Evolutionary conservation across 1,140 invertebrate genomes (phyloP), one percentile per base, ranked within the genome.

Genomic region (Drosophila bipectinata): DNA sequence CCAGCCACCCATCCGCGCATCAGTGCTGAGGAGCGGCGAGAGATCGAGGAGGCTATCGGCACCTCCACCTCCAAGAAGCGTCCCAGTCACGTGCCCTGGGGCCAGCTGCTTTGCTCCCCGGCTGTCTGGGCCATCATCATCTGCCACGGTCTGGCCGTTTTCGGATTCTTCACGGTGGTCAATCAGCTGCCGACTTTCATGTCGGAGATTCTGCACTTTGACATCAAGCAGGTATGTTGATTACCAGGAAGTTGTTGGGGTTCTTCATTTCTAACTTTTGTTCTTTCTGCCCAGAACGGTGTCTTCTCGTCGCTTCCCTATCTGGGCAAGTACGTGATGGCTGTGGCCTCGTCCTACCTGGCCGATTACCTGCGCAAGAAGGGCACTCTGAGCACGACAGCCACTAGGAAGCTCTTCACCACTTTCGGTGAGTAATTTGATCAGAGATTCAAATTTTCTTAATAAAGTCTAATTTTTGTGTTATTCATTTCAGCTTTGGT

Each of bases 111-210:
- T 5, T 95, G 94, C 1, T 98, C 97, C 0, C 82, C 93, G 1
- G 96, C 97, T 0, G 97, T 99, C 3, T 98, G 97, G 97, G 97
- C 98, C 2, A 97, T 99, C 84, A 94, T 98, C 55, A 92, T 98
- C 15, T 97, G 97, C 0, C 98, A 99, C 90, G 96, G 95, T 34
- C 95, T 96, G 57, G 97, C 97, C 66, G 98, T 99, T 63, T 99
- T 98, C 93, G 97, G 97, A 0, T 98, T 98, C 92, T 99, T 99
- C 92, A 98, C 97, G 3, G 95, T 99, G 45, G 94, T 99, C 53
- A 98, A 98, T 91, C 97, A 98, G 87, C 93, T 99, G 58, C 98
- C 98, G 7, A 98, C 96, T 0, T 99, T 98, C 92, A 96, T 99
- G 94, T 96, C 97, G 83, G 95, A 96, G 84, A 96, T 99, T 54